Conservation (phyloP, 2,888 invertebrate species). For the Melieria omissa region DNA sequence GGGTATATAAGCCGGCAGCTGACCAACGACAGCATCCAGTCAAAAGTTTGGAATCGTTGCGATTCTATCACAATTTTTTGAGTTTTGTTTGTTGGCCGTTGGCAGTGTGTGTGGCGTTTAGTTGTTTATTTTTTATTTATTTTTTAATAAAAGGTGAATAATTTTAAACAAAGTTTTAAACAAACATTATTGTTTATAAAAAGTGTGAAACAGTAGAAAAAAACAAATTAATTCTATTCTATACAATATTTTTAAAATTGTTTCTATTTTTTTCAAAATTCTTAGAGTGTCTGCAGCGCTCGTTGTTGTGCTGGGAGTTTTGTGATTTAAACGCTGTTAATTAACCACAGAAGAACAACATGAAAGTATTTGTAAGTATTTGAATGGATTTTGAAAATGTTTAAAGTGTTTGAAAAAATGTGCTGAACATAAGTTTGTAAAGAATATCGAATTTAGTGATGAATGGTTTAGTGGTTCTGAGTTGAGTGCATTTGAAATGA, state of each 20-base stretch:
- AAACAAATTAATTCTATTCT: not conserved
- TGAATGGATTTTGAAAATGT: not conserved
- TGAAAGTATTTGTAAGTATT: slow-evolving; percentile 71
- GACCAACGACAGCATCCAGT: slow-evolving; percentile 68
- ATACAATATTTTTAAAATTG: not conserved
- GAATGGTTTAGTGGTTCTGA: not conserved
- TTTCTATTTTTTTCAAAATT: not conserved
- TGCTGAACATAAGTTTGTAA: not conserved
- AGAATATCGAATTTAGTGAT: not conserved
- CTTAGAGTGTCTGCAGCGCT: slow-evolving; percentile 46
- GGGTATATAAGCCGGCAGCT: slow-evolving; percentile 67
- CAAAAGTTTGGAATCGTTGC: slow-evolving; percentile 67
- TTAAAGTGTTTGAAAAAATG: not conserved
- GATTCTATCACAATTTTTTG: slow-evolving; percentile 63
- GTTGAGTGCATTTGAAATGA: not conserved
- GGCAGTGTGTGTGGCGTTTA: slow-evolving; percentile 4
- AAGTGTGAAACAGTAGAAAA: too few species aligned
- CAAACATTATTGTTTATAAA: too few species aligned
- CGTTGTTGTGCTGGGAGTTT: slow-evolving; percentile 24
- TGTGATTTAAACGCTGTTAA: slow-evolving; percentile 36
- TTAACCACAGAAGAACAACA: slow-evolving; percentile 51
- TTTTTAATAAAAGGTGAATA: slow-evolving; percentile 4
- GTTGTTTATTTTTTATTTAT: slow-evolving; percentile 7
- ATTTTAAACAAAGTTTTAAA: not conserved
- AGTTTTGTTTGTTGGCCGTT: slow-evolving; percentile 31